Conservation (phyloP, 2,888 invertebrate species). For the Xestobium rufovillosum region DNA sequence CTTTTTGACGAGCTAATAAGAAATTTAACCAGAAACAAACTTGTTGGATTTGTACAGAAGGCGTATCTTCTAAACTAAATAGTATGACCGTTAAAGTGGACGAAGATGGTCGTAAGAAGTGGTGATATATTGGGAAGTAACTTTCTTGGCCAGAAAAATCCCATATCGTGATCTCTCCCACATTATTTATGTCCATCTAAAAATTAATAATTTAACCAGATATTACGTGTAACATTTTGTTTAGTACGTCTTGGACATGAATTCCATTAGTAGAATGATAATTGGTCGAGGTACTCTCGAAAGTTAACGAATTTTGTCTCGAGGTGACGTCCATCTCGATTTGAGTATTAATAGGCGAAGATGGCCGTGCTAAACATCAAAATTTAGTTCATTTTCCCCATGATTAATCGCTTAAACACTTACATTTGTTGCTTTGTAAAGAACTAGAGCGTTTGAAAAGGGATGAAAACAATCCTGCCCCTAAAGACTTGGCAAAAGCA, state of each 20-base stretch:
- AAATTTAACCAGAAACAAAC: constrained; percentile 70
- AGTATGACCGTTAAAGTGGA: constrained; percentile 48
- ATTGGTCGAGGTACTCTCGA: constrained; percentile 47
- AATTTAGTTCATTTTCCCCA: background rate
- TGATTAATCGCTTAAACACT: constrained; percentile 16
- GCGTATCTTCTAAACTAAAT: constrained; percentile 59
- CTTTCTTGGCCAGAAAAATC: constrained; percentile 72
- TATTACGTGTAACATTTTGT: background rate
- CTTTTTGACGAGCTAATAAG: constrained; percentile 52
- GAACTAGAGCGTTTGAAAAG: constrained; percentile 54
- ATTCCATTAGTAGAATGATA: constrained; percentile 57
- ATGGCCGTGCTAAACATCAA: constrained; percentile 40
- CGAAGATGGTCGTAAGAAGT: constrained; percentile 54
- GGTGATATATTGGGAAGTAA: constrained; percentile 63
- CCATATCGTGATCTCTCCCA: constrained; percentile 61
- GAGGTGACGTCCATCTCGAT: constrained; percentile 55
- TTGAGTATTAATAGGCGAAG: constrained; percentile 45
- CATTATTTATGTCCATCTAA: constrained; percentile 46
- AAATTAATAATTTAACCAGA: constrained; percentile 26
- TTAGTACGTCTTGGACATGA: constrained; percentile 51
- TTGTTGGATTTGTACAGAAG: constrained; percentile 58
- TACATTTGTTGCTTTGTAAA: constrained; percentile 43
- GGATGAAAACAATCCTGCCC: constrained; percentile 59
- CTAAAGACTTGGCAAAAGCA: constrained; percentile 57
- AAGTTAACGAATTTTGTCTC: constrained; percentile 52